A percentile compares a stretch with the other conserved stretches of the same genome.
Conservation (phyloP, 2,888 invertebrate species). For the Steinernema scapterisci region DNA sequence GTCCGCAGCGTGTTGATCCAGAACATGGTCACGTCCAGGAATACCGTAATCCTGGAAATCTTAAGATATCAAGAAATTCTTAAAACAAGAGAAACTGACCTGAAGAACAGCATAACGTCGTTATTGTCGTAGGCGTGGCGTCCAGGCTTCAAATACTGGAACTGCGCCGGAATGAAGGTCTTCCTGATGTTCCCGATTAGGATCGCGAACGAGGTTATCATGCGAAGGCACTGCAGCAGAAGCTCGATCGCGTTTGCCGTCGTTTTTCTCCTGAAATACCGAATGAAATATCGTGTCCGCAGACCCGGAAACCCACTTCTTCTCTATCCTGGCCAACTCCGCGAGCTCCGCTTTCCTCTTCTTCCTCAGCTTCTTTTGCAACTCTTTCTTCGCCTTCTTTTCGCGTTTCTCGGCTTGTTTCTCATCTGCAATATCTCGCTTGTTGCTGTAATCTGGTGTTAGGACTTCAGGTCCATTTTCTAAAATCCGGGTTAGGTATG, state of each 20-base stretch:
- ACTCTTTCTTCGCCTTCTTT: constrained; percentile 46
- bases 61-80: too few relatives aligned
- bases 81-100: constrained; percentile 43
- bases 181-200: constrained; percentile 63
- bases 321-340: constrained; percentile 54
- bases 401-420: constrained; percentile 41
- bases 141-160: constrained; percentile 53
- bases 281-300: background rate
- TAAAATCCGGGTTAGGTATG: too few relatives aligned
- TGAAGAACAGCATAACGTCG: constrained; percentile 58
- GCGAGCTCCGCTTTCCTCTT: constrained; percentile 55
- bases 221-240: constrained; percentile 57
- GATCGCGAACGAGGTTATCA: constrained; percentile 64
- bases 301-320: constrained; percentile 45
- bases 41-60: constrained; percentile 56
- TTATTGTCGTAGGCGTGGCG: constrained; percentile 58
- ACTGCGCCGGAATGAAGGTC: constrained; percentile 60
- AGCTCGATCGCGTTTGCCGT: constrained; percentile 64
- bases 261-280: constrained; percentile 51
- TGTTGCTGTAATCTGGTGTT: constrained; percentile 50
- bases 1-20: constrained; percentile 59
- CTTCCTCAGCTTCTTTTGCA: constrained; percentile 41
- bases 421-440: constrained; percentile 36
- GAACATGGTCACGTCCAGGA: constrained; percentile 62
- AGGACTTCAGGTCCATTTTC: constrained; percentile 40